phyloP scores from a whole-genome alignment of 2,113 vertebrate species.

The Macrotis lagotis region DNA sequence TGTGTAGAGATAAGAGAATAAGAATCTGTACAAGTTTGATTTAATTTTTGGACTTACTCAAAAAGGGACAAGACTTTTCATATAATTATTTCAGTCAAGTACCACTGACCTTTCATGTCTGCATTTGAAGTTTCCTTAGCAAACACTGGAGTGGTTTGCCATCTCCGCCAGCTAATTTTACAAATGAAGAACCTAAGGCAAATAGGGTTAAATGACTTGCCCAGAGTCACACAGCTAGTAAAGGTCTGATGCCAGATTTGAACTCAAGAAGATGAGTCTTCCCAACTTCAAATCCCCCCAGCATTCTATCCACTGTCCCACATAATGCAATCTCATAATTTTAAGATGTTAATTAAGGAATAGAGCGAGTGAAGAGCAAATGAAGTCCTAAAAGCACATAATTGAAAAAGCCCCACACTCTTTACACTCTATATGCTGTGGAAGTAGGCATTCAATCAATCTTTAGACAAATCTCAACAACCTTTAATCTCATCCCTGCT shows the following conservation, averaged over 20 bases:
- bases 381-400: neutral
- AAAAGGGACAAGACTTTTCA: slow-evolving; percentile 3
- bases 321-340: slow-evolving; percentile 3
- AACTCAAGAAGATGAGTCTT: neutral
- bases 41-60: neutral
- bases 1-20: slow-evolving; percentile 20
- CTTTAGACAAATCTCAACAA: neutral
- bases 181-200: neutral
- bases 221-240: neutral
- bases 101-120: neutral
- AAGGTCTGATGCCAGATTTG: neutral
- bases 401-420: neutral
- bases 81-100: neutral
- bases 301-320: neutral
- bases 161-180: neutral
- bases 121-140: neutral
- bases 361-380: neutral
- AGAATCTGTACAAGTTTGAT: neutral
- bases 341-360: neutral
- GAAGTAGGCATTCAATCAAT: neutral
- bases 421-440: neutral
- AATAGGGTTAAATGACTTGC: neutral
- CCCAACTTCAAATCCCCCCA: accelerated
- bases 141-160: neutral
- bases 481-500: neutral